These are phyloP conservation scores for Dryobates pubescens DNA, from an alignment of 2,797 vertebrate species.

Conservation along the genomic window DNA sequence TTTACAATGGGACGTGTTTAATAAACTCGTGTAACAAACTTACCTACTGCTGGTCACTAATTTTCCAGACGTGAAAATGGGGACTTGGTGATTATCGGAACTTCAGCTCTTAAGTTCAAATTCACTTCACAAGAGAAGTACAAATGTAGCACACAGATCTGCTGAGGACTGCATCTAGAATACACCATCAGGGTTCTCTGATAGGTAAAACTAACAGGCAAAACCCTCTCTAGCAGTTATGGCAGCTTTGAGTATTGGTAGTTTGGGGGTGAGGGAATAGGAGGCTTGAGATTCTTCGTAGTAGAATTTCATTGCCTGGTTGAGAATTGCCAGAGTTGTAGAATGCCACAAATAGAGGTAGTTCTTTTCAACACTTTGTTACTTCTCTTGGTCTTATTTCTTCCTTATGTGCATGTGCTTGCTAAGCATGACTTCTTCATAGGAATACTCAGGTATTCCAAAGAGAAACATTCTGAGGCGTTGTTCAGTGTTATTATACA, in stretches of 20 bases:
- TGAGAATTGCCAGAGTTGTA: neutral
- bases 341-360: neutral
- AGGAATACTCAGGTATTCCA: neutral
- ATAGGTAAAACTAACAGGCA: neutral
- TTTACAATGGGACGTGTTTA: neutral
- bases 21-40: neutral
- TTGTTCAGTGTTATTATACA: neutral
- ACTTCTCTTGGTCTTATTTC: neutral
- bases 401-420: neutral
- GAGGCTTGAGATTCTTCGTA: neutral
- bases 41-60: neutral
- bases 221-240: neutral
- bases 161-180: neutral
- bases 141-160: neutral
- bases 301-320: neutral
- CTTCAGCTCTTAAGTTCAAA: neutral
- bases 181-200: neutral
- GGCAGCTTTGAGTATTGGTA: neutral
- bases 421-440: neutral
- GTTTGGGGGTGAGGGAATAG: neutral
- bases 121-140: neutral
- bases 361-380: neutral
- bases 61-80: neutral
- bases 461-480: neutral
- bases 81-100: neutral